These are phyloP conservation scores for Clivina fossor DNA, from an alignment of 2,888 invertebrate species.

Conservation along the genomic window DNA sequence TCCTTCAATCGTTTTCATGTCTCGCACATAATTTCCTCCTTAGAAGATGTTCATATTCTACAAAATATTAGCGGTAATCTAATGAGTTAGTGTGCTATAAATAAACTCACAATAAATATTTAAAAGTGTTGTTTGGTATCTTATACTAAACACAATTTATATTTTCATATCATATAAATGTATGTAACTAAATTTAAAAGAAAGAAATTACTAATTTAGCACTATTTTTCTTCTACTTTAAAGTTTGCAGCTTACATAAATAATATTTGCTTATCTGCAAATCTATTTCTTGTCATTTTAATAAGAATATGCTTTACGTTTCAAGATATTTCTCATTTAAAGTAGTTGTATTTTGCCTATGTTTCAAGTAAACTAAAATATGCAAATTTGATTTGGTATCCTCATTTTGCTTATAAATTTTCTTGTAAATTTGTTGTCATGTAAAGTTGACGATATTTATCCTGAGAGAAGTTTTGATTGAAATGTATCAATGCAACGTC, in stretches of 20 bases:
- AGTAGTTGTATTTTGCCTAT: background rate
- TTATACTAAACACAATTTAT: no score
- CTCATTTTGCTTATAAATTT: background rate
- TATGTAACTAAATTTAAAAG: no score
- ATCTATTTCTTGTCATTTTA: background rate
- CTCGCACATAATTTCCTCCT: no score
- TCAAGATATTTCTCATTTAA: background rate
- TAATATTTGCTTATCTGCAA: conserved; percentile 1
- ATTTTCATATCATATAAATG: no score
- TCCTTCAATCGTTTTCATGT: no score
- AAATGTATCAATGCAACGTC: background rate
- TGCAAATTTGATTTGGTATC: conserved; percentile 5
- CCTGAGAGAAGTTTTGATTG: background rate
- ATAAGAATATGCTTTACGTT: background rate
- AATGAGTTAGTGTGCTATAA: no score
- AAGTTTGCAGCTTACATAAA: background rate
- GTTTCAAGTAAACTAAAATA: background rate
- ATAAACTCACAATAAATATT: no score
- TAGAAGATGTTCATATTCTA: no score
- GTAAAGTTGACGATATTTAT: conserved; percentile 2
- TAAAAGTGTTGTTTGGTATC: no score
- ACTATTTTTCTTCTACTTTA: background rate
- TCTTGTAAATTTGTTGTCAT: background rate
- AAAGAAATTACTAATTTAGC: no score
- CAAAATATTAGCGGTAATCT: no score